Evolutionary conservation across 2,797 vertebrate species (phyloP).

Genomic region (Leuciscus waleckii): DNA sequence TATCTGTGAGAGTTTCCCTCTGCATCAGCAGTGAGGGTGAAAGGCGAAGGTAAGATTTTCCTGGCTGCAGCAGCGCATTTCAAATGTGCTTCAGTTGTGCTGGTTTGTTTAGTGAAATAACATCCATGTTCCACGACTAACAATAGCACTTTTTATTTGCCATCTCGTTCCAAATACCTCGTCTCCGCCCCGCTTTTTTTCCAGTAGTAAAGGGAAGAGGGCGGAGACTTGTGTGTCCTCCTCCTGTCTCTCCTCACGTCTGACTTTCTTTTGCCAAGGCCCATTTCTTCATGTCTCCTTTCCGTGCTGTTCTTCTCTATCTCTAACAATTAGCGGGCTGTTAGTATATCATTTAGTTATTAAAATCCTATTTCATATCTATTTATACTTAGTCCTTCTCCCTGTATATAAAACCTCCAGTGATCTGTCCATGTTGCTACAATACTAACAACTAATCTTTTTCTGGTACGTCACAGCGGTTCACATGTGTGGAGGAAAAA

Average conservation of each 20-base stretch:
- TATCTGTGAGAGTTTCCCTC: slow-evolving; percentile 80
- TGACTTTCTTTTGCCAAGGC: slow-evolving; percentile 51
- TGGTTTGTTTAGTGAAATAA: slow-evolving; percentile 83
- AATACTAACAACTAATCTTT: neutral
- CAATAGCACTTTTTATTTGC: slow-evolving; percentile 65
- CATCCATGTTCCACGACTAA: slow-evolving; percentile 73
- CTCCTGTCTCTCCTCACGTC: slow-evolving; percentile 47
- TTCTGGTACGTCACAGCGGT: neutral
- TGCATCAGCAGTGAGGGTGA: slow-evolving; percentile 77
- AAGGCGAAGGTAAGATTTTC: slow-evolving; percentile 85
- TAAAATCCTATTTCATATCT: neutral
- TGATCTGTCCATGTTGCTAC: neutral
- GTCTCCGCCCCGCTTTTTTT: slow-evolving; percentile 51
- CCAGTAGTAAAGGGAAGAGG: slow-evolving; percentile 62
- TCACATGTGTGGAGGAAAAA: neutral
- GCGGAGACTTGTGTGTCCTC: slow-evolving; percentile 32
- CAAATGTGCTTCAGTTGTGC: slow-evolving; percentile 73
- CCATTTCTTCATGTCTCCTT: slow-evolving; percentile 46
- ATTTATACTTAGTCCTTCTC: neutral
- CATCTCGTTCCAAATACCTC: slow-evolving; percentile 63
- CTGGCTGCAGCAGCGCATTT: slow-evolving; percentile 80
- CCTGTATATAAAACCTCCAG: neutral
- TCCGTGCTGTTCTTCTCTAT: slow-evolving; percentile 33
- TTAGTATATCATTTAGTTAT: neutral
- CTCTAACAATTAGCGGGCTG: neutral